Percentiles rank a stretch among this genome's conserved stretches.
Conservation (phyloP, 2,797 vertebrate species). For the Jordanella pulchra region DNA sequence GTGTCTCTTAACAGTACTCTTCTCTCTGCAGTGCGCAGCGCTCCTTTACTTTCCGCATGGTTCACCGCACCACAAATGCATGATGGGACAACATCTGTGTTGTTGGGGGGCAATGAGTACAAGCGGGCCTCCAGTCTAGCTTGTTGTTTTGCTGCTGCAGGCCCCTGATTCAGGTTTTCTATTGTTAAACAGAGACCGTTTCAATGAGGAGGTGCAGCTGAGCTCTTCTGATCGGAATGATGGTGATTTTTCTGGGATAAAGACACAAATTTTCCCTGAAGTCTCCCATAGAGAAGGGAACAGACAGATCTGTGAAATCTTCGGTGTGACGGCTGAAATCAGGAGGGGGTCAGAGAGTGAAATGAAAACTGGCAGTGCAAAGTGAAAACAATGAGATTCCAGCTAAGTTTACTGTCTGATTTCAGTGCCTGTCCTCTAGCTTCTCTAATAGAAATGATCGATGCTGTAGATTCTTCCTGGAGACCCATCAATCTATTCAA, state of each 20-base stretch:
- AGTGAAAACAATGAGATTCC: slow-evolving; percentile 20
- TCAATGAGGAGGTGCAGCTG: slow-evolving; percentile 26
- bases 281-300: slow-evolving; percentile 11
- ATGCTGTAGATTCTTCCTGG: not conserved
- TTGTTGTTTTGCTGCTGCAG: not conserved
- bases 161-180: slow-evolving; percentile 16
- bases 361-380: slow-evolving; percentile 48
- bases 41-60: slow-evolving; percentile 84
- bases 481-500: not conserved
- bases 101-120: slow-evolving; percentile 64
- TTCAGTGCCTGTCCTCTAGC: slow-evolving; percentile 14
- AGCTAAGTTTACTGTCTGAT: not conserved
- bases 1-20: slow-evolving; percentile 77
- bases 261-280: slow-evolving; percentile 48
- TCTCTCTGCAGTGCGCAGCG: slow-evolving; percentile 79
- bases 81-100: slow-evolving; percentile 77
- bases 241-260: slow-evolving; percentile 44
- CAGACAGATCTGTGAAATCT: slow-evolving; percentile 23
- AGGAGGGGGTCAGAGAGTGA: slow-evolving; percentile 19
- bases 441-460: not conserved
- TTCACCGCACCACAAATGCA: slow-evolving; percentile 82
- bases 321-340: slow-evolving; percentile 32
- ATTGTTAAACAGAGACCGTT: slow-evolving; percentile 3
- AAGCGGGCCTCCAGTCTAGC: slow-evolving; percentile 61
- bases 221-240: slow-evolving; percentile 41